Conservation (phyloP, 1,140 invertebrate genomes). For the Coenobita brevimanus region DNA sequence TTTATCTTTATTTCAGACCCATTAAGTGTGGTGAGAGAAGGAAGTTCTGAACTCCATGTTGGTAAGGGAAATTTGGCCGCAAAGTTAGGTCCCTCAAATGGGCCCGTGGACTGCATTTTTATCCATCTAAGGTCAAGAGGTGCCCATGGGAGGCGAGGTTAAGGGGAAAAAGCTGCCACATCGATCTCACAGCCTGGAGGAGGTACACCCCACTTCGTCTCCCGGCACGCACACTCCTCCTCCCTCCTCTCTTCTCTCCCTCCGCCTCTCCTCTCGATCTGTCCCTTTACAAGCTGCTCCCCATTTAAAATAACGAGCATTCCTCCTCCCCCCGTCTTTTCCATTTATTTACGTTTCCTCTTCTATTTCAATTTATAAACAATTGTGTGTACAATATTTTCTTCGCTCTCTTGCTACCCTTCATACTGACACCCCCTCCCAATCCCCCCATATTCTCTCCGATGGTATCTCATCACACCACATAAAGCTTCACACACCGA, state of each 20-base stretch:
- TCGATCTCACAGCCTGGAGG: constrained; percentile 40
- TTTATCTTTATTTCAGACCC: too few species aligned
- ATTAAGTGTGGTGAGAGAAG: too few species aligned
- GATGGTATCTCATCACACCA: not conserved
- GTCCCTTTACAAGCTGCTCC: not conserved
- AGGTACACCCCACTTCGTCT: constrained; percentile 34
- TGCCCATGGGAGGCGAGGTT: too few species aligned
- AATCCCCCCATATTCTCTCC: not conserved
- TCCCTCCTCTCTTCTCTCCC: not conserved
- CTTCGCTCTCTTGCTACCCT: not conserved
- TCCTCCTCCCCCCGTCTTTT: not conserved
- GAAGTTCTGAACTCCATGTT: too few species aligned
- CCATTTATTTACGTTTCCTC: not conserved
- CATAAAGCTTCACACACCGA: not conserved
- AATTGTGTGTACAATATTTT: not conserved
- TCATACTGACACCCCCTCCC: not conserved
- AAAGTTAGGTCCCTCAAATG: too few species aligned
- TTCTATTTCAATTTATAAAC: too few species aligned
- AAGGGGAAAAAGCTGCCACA: constrained; percentile 53
- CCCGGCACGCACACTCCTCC: not conserved
- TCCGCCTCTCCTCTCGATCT: not conserved
- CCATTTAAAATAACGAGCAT: not conserved
- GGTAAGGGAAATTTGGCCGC: too few species aligned
- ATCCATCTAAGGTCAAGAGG: too few species aligned
- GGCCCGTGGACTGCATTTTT: too few species aligned